Evolutionary conservation across 2,797 vertebrate genomes (phyloP).

Genomic region (Sebastes jordani): DNA sequence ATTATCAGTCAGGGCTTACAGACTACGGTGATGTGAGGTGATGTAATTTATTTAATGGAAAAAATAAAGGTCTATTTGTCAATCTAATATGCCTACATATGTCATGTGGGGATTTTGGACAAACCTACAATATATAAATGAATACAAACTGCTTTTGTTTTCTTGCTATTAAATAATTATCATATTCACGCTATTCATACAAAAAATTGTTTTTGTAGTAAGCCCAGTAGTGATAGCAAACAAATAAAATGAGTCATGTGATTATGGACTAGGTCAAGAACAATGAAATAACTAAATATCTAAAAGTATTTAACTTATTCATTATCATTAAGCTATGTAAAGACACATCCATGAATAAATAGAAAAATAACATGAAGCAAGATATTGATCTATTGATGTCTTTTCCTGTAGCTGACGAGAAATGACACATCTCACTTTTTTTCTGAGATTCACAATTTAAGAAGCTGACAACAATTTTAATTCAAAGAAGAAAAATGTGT

Average conservation of each 20-base stretch:
- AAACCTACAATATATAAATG: neutral
- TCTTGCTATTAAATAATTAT: neutral
- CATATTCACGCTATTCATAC: neutral
- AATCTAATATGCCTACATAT: neutral
- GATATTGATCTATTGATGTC: neutral
- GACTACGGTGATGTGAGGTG: neutral
- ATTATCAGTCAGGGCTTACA: neutral
- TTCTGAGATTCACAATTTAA: conserved; percentile 30
- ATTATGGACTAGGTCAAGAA: neutral
- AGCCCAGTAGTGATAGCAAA: neutral
- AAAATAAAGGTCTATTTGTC: neutral
- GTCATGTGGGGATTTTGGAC: neutral
- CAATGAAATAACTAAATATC: neutral
- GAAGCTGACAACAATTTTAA: conserved; percentile 35
- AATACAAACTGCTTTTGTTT: neutral
- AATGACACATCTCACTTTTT: conserved; percentile 1
- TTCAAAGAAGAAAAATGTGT: conserved; percentile 30
- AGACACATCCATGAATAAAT: neutral
- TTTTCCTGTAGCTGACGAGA: neutral
- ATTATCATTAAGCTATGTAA: neutral
- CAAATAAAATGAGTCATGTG: neutral
- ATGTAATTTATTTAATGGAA: neutral
- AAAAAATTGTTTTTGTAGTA: neutral
- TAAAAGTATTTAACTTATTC: neutral
- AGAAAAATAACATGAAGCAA: neutral